These are phyloP conservation scores for Steatornis caripensis DNA, from an alignment of 2,113 vertebrate genomes.

Conservation along the genomic window DNA sequence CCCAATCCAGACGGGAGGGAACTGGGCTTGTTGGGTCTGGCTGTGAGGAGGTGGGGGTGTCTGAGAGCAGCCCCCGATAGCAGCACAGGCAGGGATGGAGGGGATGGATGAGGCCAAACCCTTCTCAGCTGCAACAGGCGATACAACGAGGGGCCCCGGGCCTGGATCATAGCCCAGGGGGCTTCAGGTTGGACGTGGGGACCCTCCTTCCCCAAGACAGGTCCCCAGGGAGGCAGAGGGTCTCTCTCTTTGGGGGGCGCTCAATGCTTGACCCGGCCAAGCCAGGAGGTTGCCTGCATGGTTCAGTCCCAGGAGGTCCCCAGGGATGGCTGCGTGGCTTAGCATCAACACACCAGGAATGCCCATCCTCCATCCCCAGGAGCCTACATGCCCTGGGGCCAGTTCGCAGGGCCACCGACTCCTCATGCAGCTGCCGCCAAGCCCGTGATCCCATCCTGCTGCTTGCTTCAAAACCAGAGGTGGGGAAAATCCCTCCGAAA, in stretches of 20 bases:
- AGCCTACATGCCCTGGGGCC: not conserved
- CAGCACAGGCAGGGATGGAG: not conserved
- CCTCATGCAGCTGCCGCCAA: not conserved
- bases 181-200: not conserved
- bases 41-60: not conserved
- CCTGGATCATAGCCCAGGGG: rapidly evolving
- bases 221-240: not conserved
- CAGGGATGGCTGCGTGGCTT: rapidly evolving
- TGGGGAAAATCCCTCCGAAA: not conserved
- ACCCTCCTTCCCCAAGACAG: not conserved
- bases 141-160: rapidly evolving
- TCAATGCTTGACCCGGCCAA: not conserved
- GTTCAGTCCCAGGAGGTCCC: not conserved
- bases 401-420: rapidly evolving
- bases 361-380: no score
- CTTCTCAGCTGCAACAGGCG: not conserved
- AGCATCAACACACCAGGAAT: rapidly evolving
- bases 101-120: not conserved
- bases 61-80: rapidly evolving
- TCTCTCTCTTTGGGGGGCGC: not conserved
- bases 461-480: not conserved
- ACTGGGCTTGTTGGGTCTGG: not conserved
- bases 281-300: no score
- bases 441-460: not conserved
- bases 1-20: not conserved